Percentiles rank a stretch among this genome's conserved stretches.
These are phyloP conservation scores for Panzeria rudis DNA, from an alignment of 2,888 invertebrate species.

Conservation along the genomic window DNA sequence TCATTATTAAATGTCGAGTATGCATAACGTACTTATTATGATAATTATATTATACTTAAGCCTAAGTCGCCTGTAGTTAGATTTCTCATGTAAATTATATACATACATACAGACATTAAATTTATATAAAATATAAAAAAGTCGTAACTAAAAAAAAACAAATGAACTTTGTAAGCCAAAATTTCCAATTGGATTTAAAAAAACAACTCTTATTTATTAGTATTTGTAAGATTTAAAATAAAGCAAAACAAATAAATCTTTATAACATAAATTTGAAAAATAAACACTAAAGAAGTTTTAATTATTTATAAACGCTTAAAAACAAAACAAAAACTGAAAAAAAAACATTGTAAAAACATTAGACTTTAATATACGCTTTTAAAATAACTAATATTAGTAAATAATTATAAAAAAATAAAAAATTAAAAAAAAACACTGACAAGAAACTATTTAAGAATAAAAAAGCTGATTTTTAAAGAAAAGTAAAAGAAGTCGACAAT, in stretches of 20 bases:
- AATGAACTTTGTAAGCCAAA: conserved; percentile 70
- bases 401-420: conserved; percentile 51
- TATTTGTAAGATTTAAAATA: conserved; percentile 60
- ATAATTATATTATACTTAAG: conserved; percentile 59
- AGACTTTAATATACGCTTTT: conserved; percentile 71
- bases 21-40: conserved; percentile 65
- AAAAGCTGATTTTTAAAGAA: conserved; percentile 52
- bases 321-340: conserved; percentile 23
- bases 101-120: conserved; percentile 49
- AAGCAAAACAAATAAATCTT: conserved; percentile 32
- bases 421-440: conserved; percentile 51
- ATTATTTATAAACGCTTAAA: conserved; percentile 71
- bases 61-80: conserved; percentile 79
- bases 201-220: conserved; percentile 65
- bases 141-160: conserved; percentile 22
- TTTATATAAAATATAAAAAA: conserved; percentile 38
- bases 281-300: conserved; percentile 75
- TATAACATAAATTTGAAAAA: conserved; percentile 53
- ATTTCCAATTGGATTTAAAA: conserved; percentile 71
- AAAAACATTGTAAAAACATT: conserved; percentile 68
- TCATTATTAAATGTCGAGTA: conserved; percentile 70
- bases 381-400: conserved; percentile 56
- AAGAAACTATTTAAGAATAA: conserved; percentile 63
- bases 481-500: conserved; percentile 73
- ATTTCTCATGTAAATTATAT: conserved; percentile 75